These are phyloP conservation scores for Hyperoodon ampullatus DNA, from an alignment of 2,113 vertebrate genomes.

Conservation along the genomic window DNA sequence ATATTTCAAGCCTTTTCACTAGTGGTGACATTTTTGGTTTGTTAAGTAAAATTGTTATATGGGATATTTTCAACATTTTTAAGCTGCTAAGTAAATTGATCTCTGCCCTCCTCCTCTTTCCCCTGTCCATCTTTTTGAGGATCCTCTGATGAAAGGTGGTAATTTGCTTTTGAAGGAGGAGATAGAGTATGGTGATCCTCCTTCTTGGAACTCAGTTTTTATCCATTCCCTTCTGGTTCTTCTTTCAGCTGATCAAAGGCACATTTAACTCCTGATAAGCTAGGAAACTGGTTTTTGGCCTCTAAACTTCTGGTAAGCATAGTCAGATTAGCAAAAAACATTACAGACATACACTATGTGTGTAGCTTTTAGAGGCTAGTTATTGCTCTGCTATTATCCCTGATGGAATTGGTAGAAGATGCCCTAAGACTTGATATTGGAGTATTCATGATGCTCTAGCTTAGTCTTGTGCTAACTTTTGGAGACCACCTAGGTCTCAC, in stretches of 20 bases:
- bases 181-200: neutral
- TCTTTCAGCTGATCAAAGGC: neutral
- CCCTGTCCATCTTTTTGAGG: neutral
- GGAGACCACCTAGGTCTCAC: neutral
- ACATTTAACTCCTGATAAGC: neutral
- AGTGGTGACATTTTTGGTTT: neutral
- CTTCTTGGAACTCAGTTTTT: neutral
- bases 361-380: neutral
- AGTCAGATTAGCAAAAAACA: neutral
- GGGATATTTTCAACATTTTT: neutral
- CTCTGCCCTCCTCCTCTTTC: accelerated
- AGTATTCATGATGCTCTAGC: neutral
- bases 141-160: neutral
- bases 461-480: neutral
- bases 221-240: neutral
- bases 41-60: neutral
- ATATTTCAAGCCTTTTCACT: neutral
- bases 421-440: neutral
- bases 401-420: neutral
- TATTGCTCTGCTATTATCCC: neutral
- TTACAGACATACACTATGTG: neutral
- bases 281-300: neutral
- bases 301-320: neutral
- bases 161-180: neutral
- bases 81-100: neutral